Base-by-base conservation (phyloP, 2,888 invertebrate species). In the Apocheima hispidaria region DNA sequence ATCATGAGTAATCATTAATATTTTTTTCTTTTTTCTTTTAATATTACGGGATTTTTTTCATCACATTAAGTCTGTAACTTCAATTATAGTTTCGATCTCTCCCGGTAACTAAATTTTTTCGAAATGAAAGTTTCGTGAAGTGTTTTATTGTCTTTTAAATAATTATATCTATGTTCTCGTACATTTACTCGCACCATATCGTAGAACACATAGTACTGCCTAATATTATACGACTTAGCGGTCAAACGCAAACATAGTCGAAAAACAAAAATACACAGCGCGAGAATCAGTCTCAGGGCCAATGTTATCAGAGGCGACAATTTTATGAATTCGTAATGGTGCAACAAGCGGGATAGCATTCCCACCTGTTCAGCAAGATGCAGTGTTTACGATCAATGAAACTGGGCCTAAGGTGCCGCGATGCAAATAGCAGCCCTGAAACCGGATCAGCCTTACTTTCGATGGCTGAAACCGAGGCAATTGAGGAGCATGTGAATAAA, bases 401-500 rank as follows among this genome's bases (percentile, higher is more conserved):
- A 57, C 50, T 38, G 33, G 68, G 52, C 66, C 68, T 69, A 68
- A 72, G 66, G 61, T 59, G 68, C 69, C 68, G 71, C 56, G 72
- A 81, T 79, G 78, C 72, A 74, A 82, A 81, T 82, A 72, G 73
- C 72, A 74, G 66, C 69, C 51, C 68, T 65, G 59, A 77, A 82
- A 82, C 83, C 79, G 81, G 81, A 74, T 76, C 65, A 58, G 62
- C 68, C 70, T 81, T 77, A 83, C 81, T 82, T 82, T 82, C 82
- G 72, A 75, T 83, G 66, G 67, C 43, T 48, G 50, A 59, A 62
- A 62, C 55, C 54, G 51, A 55, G 28, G 49, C 58, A 43, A 33
- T 40, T 53, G 43, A 59, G 30, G 82, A 83, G 81, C 76, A 89
- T 86, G 86, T 88, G 75, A 82, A 76, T 82, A 82, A 66, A 90